These are phyloP conservation scores for Cynocephalus volans DNA, from an alignment of 2,113 vertebrate genomes.

Conservation along the genomic window DNA sequence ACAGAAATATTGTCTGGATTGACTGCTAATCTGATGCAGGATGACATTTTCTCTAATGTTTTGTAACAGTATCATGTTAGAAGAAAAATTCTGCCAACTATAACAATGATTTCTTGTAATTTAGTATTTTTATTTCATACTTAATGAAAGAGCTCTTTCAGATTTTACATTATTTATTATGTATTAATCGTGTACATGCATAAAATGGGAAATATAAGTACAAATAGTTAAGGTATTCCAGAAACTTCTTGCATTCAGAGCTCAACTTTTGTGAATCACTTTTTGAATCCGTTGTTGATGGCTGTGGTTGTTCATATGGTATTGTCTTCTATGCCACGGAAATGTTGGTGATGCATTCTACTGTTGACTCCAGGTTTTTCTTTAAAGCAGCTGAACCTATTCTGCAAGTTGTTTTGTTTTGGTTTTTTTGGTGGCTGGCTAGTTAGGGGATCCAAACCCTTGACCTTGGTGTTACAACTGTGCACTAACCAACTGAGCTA, in stretches of 20 bases:
- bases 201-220: slow-evolving; percentile 23
- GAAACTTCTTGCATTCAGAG: not conserved
- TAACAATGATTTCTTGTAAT: not conserved
- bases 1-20: not conserved
- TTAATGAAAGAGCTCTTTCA: slow-evolving; percentile 6
- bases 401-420: not conserved
- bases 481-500: no score
- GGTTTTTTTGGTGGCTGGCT: no score
- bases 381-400: not conserved
- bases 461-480: no score
- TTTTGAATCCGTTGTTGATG: not conserved
- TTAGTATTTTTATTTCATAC: not conserved
- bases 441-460: no score
- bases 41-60: not conserved
- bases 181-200: not conserved
- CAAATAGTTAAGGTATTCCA: slow-evolving; percentile 12
- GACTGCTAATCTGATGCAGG: not conserved
- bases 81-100: not conserved
- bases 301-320: not conserved
- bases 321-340: not conserved
- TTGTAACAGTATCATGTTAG: not conserved
- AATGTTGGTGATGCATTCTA: not conserved
- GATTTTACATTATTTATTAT: not conserved
- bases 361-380: not conserved
- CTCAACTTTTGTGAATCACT: slow-evolving; percentile 27